Evolutionary conservation across 2,888 invertebrate genomes (phyloP).

Genomic region (Eugnorisma glareosa): DNA sequence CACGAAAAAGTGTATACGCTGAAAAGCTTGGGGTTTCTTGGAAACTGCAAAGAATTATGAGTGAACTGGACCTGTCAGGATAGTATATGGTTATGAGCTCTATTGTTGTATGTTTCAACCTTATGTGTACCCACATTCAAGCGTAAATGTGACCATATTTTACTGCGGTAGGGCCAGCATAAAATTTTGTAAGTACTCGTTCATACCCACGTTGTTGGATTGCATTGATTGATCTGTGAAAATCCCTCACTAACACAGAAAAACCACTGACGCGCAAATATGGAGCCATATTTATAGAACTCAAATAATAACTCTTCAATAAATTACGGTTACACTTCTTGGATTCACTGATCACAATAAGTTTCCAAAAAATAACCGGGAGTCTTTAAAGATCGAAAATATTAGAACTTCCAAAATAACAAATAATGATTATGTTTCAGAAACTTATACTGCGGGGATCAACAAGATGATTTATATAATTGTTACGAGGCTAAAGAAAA

Average conservation of each 20-base stretch:
- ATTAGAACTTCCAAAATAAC: not conserved
- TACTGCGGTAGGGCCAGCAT: not conserved
- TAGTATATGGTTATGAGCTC: no score
- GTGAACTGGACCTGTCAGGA: no score
- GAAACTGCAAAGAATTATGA: not conserved
- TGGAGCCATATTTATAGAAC: not conserved
- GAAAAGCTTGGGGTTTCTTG: not conserved
- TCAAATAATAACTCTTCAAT: not conserved
- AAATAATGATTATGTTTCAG: conserved; percentile 72
- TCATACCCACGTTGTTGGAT: not conserved
- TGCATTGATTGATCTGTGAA: not conserved
- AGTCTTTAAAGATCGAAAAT: not conserved
- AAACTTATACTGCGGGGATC: conserved; percentile 83
- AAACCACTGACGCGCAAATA: not conserved
- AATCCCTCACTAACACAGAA: not conserved
- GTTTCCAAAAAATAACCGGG: not conserved
- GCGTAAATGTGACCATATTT: no score
- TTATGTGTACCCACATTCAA: no score
- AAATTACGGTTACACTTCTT: not conserved
- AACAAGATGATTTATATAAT: conserved; percentile 71
- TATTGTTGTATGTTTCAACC: no score
- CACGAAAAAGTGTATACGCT: not conserved
- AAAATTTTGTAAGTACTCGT: not conserved
- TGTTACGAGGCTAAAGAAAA: conserved; percentile 79
- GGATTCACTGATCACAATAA: not conserved